Percentiles rank a stretch among this genome's conserved stretches.
phyloP scores from a whole-genome alignment of 2,797 vertebrate genomes.

The Pseudomugil gertrudae region DNA sequence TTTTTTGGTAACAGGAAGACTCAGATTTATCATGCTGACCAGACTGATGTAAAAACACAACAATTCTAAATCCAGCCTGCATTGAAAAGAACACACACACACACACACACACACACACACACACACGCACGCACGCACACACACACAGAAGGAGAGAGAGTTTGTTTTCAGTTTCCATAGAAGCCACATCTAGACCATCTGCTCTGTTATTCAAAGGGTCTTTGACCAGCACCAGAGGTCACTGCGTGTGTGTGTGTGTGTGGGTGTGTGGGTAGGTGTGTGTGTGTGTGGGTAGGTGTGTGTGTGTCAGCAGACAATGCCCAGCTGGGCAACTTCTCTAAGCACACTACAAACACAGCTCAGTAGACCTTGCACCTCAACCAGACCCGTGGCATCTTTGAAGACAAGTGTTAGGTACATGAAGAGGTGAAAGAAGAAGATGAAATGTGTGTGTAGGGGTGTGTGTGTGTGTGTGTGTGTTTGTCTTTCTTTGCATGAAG shows the following conservation, averaged over 20 bases:
- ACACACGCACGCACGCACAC: constrained; percentile 23
- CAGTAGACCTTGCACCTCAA: constrained; percentile 60
- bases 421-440: constrained; percentile 37
- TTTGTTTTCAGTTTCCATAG: constrained; percentile 63
- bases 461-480: constrained; percentile 21
- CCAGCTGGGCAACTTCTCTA: constrained; percentile 50
- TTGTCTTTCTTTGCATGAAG: constrained; percentile 3
- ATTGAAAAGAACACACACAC: constrained; percentile 14
- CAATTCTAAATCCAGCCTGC: background rate
- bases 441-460: constrained; percentile 34
- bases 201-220: constrained; percentile 72
- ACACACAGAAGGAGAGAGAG: constrained; percentile 31
- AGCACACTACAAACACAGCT: constrained; percentile 73
- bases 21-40: background rate
- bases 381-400: constrained; percentile 62
- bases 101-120: constrained; percentile 26
- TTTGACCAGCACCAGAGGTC: constrained; percentile 60
- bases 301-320: constrained; percentile 54
- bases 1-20: constrained; percentile 10
- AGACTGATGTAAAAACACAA: background rate
- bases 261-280: constrained; percentile 35
- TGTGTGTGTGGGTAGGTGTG: constrained; percentile 40
- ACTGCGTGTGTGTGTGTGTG: constrained; percentile 42
- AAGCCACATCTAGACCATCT: constrained; percentile 77
- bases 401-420: constrained; percentile 57